Evolutionary conservation across 1,140 invertebrate species (phyloP), one percentile per base, ranked within the genome.

Genomic region (Dendroctonus valens): DNA sequence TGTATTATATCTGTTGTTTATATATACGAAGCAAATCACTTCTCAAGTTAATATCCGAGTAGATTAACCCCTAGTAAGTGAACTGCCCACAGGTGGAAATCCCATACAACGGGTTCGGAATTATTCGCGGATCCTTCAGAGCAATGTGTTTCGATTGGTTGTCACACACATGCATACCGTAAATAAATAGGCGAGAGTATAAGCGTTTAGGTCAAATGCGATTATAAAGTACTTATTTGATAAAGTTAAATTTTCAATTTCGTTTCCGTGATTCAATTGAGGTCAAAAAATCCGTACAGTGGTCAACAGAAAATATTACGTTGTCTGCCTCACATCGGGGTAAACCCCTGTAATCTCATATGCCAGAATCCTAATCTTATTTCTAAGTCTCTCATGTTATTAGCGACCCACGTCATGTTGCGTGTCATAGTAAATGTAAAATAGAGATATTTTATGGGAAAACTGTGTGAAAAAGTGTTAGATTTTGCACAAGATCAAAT

Each of bases 321-420:
- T 60, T 14, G 40, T 38, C 9, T 49, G 46, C 46, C 51, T 60
- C 41, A 51, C 14, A 59, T 12, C 46, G 15, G 37, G 26, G 59
- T 39, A 60, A 60, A 60, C 38, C 57, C 38, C 46, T 26, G 38
- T 60, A 60, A 60, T 50, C 59, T 39, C 46, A 38, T 51, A 60
- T 49, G 59, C 59, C 48, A 51, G 59, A 60, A 60, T 60, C 59
- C 59, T 60, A 60, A 51, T 60, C 59, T 60, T 60, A 60, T 60
- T 60, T 60, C 48, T 40, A 60, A 50, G 41, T 60, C 37, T 46
- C 59, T 60, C 48, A 60, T 49, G 59, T 60, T 49, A 50, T 51
- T 38, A 41, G 46, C 59, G 59, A 60, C 59, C 59, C 59, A 60
- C 59, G 51, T 60, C 59, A 60, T 60, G 46, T 39, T 51, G 59